A percentile compares a stretch with the other conserved stretches of the same genome.
phyloP scores from a whole-genome alignment of 2,888 invertebrate species.

The Azorinus chamasolen region DNA sequence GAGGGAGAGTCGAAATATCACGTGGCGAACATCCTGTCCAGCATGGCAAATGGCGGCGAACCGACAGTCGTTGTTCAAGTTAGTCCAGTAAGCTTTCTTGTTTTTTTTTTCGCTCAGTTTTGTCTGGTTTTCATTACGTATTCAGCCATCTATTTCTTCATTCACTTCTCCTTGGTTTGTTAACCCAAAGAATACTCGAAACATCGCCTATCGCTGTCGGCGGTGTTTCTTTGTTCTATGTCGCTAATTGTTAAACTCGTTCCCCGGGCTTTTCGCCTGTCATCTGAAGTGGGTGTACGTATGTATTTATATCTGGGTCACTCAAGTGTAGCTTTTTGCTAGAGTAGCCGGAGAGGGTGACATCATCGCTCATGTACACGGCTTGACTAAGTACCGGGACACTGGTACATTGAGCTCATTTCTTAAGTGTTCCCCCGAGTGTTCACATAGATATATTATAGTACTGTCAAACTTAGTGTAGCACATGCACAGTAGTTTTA shows the following conservation, averaged over 20 bases:
- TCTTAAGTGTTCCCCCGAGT: neutral
- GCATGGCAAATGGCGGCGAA: conserved; percentile 84
- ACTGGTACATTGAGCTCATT: conserved; percentile 7
- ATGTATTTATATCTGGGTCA: conserved; percentile 51
- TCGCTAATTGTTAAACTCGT: conserved; percentile 15
- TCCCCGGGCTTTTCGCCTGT: conserved; percentile 4
- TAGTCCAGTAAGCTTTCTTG: conserved; percentile 65
- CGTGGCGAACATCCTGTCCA: conserved; percentile 85
- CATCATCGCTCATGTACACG: conserved; percentile 61
- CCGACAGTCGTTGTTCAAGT: conserved; percentile 56
- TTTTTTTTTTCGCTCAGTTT: conserved; percentile 3
- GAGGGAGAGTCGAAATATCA: conserved; percentile 81
- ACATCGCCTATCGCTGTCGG: too few relatives aligned
- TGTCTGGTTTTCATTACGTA: too few relatives aligned
- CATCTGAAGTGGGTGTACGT: conserved; percentile 12
- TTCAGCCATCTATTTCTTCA: too few relatives aligned
- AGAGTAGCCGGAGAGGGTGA: conserved; percentile 59
- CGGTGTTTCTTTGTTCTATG: conserved; percentile 43
- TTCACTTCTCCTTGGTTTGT: too few relatives aligned
- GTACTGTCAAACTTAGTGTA: too few relatives aligned
- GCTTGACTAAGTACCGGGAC: conserved; percentile 63
- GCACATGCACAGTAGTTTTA: too few relatives aligned
- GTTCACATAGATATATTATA: neutral
- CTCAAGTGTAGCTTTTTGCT: conserved; percentile 62
- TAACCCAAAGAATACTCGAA: too few relatives aligned